Evolutionary conservation across 2,113 vertebrate genomes (phyloP).

Genomic region (Ammodytes dubius): DNA sequence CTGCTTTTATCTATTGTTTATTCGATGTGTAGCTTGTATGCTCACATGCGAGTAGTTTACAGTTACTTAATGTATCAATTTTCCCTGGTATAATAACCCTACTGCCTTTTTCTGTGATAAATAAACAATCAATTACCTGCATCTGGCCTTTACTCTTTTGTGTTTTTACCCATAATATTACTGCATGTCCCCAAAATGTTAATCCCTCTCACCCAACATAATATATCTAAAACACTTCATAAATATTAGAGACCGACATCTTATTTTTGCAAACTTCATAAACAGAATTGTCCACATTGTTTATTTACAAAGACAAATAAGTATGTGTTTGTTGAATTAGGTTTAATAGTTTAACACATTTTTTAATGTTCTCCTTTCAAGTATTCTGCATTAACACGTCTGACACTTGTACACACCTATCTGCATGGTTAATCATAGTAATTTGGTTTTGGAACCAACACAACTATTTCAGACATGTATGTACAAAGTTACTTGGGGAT

Average conservation of each 20-base stretch:
- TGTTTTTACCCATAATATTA: neutral
- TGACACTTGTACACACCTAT: neutral
- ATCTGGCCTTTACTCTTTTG: neutral
- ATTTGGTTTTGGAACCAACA: conserved; percentile 7
- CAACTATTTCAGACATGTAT: neutral
- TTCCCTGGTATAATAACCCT: neutral
- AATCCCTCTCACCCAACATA: neutral
- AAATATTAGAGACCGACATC: neutral
- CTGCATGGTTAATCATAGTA: neutral
- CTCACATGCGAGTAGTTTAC: neutral
- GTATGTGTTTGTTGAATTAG: neutral
- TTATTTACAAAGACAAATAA: neutral
- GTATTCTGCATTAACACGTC: neutral
- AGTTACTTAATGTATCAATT: neutral
- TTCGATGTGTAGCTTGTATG: neutral
- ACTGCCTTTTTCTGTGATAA: neutral
- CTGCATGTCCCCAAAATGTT: neutral
- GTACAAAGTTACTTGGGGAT: neutral
- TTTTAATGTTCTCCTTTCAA: neutral
- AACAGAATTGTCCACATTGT: neutral
- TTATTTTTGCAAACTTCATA: neutral
- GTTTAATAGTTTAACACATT: neutral
- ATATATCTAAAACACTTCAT: neutral
- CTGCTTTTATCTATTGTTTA: neutral
- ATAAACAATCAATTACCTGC: neutral